Evolutionary conservation across 2,797 vertebrate species (phyloP).

Genomic region (Neoniphon sammara): DNA sequence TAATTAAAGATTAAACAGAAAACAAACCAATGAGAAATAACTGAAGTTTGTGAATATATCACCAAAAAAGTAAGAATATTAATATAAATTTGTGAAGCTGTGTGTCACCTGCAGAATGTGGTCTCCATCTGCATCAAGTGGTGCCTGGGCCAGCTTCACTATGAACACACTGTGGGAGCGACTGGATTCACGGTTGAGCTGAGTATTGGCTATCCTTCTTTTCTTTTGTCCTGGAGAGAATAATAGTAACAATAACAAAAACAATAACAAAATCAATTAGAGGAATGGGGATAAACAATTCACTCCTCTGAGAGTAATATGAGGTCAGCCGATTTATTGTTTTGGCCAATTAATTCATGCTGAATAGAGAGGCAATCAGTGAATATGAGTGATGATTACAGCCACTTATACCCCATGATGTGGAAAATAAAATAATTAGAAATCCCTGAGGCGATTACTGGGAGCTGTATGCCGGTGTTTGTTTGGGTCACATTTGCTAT

Average conservation of each 20-base stretch:
- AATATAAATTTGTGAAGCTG: background rate
- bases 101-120: slow-evolving; percentile 90
- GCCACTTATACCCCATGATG: background rate
- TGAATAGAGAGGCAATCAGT: background rate
- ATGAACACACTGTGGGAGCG: slow-evolving; percentile 98
- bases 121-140: slow-evolving; percentile 94
- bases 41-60: background rate
- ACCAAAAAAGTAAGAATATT: too few relatives aligned
- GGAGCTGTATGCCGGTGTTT: background rate
- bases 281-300: too few relatives aligned
- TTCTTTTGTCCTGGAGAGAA: slow-evolving; percentile 91
- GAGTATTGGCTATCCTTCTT: slow-evolving; percentile 93
- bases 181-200: slow-evolving; percentile 95
- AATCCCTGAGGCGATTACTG: too few relatives aligned
- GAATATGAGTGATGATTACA: background rate
- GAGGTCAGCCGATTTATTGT: background rate
- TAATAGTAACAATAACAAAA: background rate
- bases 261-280: background rate
- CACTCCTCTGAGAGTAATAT: background rate
- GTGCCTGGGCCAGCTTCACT: slow-evolving; percentile 93
- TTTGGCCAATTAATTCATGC: background rate
- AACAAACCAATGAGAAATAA: background rate
- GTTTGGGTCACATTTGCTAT: too few relatives aligned
- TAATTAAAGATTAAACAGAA: too few relatives aligned
- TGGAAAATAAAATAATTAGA: too few relatives aligned